Conservation (phyloP, 1,140 invertebrate species). For the Nasonia giraulti region DNA sequence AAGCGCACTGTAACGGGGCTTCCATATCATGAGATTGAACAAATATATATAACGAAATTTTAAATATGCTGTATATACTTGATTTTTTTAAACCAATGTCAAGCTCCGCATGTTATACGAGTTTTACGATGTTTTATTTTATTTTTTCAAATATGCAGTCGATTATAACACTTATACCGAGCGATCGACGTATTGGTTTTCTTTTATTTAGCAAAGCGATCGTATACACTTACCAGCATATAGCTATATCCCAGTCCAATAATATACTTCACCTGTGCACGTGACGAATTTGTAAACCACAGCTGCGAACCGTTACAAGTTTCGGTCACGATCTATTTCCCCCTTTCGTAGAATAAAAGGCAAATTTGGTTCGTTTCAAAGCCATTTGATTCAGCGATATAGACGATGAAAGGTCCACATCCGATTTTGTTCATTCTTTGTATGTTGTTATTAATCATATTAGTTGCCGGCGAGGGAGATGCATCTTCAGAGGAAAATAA, state of each 20-base stretch:
- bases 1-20: slow-evolving; percentile 44
- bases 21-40: slow-evolving; percentile 48
- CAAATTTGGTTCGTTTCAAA: not conserved
- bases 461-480: not conserved
- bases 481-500: not conserved
- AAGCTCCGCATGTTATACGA: no score
- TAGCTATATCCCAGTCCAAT: not conserved
- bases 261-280: not conserved
- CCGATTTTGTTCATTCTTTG: not conserved
- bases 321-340: slow-evolving; percentile 37
- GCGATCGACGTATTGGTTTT: no score
- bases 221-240: not conserved
- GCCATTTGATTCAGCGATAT: not conserved
- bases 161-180: no score
- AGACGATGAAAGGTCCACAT: slow-evolving; percentile 4
- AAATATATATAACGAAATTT: slow-evolving; percentile 49
- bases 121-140: no score
- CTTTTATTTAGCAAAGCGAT: not conserved
- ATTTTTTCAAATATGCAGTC: no score
- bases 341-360: slow-evolving; percentile 15
- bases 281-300: slow-evolving; percentile 42
- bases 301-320: not conserved
- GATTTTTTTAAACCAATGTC: no score
- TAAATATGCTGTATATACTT: not conserved
- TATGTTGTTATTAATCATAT: not conserved